Base-by-base conservation (phyloP, 2,113 vertebrate species). In the Baryphthengus martii region DNA sequence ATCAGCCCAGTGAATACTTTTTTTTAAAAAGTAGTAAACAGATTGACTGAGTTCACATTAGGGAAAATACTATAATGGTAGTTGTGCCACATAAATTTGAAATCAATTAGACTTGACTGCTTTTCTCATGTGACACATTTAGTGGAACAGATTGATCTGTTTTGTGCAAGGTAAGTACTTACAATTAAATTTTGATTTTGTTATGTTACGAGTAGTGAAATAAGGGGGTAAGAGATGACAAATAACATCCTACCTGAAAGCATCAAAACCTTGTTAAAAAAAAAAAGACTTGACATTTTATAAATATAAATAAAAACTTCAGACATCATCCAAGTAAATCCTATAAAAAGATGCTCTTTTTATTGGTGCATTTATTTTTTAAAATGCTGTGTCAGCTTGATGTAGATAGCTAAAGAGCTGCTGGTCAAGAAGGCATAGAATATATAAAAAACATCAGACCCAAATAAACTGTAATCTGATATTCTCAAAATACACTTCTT, bases 141-240 rank as follows among this genome's bases (percentile, higher is more conserved):
- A 98, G 97, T 97, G 92, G 88, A 98, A 89, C 58, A 92, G 90
- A 98, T 97, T 97, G 97, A 98, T 98, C 93, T 97, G 89, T 97
- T 98, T 98, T 97, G 90, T 93, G 89, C 67, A 85, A 94, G 55
- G 52, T 90, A 97, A 97, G 77, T 97, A 95, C 80, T 97, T 97
- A 81, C 59, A 96, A 97, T 96, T 96, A 96, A 92, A 75, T 92
- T 97, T 97, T 93, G 90, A 95, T 97, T 97, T 92, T 98, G 87
- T 95, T 96, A 93, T 93, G 71, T 86, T 97, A 68, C 68, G 68
- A 96, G 68, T 59, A 96, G 90, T 74, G 28, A 96, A 96, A 95
- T 74, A 85, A 93, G 85, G 25, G 45, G 25, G 3, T 50, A 84
- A 90, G 37, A 90, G 40, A 74, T 79, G 28, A 82, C 23, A 71